Evolutionary conservation across 2,888 invertebrate genomes (phyloP).

Genomic region (Melanchra persicariae): DNA sequence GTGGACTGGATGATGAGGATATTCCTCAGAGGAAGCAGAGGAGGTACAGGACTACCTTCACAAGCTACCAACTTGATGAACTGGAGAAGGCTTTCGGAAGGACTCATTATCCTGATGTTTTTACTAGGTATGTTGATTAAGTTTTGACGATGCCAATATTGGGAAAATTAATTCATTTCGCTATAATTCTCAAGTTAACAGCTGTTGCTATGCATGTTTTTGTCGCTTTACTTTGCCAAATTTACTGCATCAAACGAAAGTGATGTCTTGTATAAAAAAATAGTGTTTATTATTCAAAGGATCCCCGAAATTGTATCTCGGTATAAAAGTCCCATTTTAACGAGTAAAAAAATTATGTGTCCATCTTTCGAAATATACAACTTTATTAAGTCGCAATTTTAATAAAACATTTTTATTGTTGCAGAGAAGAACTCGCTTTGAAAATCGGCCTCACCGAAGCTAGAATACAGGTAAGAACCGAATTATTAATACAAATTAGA

Average conservation of each 20-base stretch:
- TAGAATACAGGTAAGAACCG: conserved; percentile 95
- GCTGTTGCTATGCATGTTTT: neutral
- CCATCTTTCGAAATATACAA: conserved; percentile 41
- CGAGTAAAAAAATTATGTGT: conserved; percentile 33
- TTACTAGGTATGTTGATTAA: conserved; percentile 94
- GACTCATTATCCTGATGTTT: conserved; percentile 99
- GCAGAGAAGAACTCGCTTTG: conserved; percentile 97
- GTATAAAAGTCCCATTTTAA: conserved; percentile 11
- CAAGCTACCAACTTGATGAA: conserved; percentile 98
- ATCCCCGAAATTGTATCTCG: conserved; percentile 1
- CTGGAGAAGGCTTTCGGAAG: conserved; percentile 99
- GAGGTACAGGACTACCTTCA: conserved; percentile 98
- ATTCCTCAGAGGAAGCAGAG: conserved; percentile 97
- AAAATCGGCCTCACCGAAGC: conserved; percentile 98
- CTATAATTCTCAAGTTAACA: neutral
- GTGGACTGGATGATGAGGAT: conserved; percentile 93
- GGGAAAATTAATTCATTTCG: no score
- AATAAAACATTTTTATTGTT: conserved; percentile 84
- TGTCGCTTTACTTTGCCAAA: neutral
- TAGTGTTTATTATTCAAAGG: conserved; percentile 16
- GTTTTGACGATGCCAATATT: neutral
- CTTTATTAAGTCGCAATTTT: conserved; percentile 33
- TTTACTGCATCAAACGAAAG: neutral
- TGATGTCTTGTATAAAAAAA: neutral
- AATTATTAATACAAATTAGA: conserved; percentile 51